A percentile compares a stretch with the other conserved stretches of the same genome.
Evolutionary conservation across 1,140 invertebrate genomes (phyloP).

Genomic region (Lepidostoma basale): DNA sequence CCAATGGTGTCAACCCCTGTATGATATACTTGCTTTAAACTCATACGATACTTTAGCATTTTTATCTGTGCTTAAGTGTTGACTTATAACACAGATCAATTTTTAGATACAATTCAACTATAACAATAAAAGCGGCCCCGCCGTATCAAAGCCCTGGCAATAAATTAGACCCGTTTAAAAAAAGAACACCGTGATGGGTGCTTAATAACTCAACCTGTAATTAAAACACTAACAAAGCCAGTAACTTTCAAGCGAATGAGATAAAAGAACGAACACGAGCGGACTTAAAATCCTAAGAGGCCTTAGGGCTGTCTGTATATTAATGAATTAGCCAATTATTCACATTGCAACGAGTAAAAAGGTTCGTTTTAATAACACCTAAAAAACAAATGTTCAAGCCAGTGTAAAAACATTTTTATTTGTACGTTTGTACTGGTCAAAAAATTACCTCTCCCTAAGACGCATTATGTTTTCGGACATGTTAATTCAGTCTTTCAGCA

Average conservation of each 20-base stretch:
- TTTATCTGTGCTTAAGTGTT: too few species aligned
- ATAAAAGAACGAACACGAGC: slow-evolving; percentile 7
- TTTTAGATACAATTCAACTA: too few species aligned
- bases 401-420: too few species aligned
- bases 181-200: slow-evolving; percentile 14
- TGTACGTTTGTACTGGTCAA: background rate
- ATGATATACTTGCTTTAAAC: too few species aligned
- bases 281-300: slow-evolving; percentile 10
- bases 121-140: too few species aligned
- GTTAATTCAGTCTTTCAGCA: background rate
- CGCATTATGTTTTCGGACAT: background rate
- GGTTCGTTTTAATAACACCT: too few species aligned
- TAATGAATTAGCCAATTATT: background rate
- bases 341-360: background rate
- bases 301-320: background rate
- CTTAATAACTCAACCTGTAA: slow-evolving; percentile 24
- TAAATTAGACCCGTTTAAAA: slow-evolving; percentile 15
- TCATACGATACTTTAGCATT: too few species aligned
- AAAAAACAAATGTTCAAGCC: too few species aligned
- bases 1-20: too few species aligned
- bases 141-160: background rate
- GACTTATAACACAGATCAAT: too few species aligned
- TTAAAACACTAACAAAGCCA: slow-evolving; percentile 26
- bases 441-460: background rate
- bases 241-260: slow-evolving; percentile 20